Evolutionary conservation across 2,113 vertebrate genomes (phyloP).

Genomic region (Calonectris borealis): DNA sequence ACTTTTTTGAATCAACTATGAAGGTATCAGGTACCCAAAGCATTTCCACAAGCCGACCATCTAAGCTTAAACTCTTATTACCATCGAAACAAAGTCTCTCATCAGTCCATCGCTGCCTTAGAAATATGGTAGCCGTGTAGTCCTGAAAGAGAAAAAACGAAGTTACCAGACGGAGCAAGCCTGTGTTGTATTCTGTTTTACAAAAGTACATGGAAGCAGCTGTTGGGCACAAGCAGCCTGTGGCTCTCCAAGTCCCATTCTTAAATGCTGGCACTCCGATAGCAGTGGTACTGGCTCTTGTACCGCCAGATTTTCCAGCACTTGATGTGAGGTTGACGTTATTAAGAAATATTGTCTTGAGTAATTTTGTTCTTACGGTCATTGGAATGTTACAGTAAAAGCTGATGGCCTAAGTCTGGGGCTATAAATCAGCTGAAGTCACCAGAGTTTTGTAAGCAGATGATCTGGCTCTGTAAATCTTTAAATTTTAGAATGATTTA

Average conservation of each 20-base stretch:
- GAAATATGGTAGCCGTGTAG: slow-evolving; percentile 91
- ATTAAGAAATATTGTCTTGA: neutral
- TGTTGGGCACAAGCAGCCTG: neutral
- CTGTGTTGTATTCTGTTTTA: neutral
- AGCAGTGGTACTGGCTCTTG: neutral
- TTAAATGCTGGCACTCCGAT: neutral
- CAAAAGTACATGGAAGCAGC: neutral
- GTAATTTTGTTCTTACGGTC: neutral
- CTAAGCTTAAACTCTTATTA: slow-evolving; percentile 89
- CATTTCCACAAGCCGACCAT: slow-evolving; percentile 88
- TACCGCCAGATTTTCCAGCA: neutral
- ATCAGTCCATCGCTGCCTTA: slow-evolving; percentile 89
- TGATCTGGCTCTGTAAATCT: neutral
- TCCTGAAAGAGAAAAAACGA: slow-evolving; percentile 62
- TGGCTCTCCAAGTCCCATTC: neutral
- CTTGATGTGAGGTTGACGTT: neutral
- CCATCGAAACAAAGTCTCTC: slow-evolving; percentile 88
- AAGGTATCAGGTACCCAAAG: slow-evolving; percentile 92
- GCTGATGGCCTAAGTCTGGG: neutral
- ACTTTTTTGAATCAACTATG: slow-evolving; percentile 91
- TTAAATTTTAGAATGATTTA: neutral
- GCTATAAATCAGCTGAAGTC: slow-evolving; percentile 28
- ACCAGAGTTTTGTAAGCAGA: neutral
- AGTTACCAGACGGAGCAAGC: neutral
- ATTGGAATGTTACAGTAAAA: neutral